Conservation (phyloP, 2,797 vertebrate species). For the Anguilla obscura region DNA sequence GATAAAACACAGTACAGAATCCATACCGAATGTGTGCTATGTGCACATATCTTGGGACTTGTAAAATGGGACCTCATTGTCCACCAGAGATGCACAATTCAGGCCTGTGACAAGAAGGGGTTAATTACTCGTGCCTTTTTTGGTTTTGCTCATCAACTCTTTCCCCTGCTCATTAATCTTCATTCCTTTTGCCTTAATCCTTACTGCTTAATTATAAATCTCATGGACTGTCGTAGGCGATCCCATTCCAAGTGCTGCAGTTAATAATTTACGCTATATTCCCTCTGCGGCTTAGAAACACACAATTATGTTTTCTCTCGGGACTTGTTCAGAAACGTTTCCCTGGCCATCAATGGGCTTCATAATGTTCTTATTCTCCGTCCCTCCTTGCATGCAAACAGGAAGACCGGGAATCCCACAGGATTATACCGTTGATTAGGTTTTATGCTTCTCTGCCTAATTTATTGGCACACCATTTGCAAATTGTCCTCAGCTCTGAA, state of each 20-base stretch:
- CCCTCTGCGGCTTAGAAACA: slow-evolving; percentile 45
- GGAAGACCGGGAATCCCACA: slow-evolving; percentile 10
- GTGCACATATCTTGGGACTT: slow-evolving; percentile 38
- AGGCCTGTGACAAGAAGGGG: slow-evolving; percentile 52
- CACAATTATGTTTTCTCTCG: slow-evolving; percentile 38
- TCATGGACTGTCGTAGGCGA: slow-evolving; percentile 60
- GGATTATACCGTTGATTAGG: slow-evolving; percentile 14
- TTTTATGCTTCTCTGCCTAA: slow-evolving; percentile 25
- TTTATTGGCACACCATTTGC: slow-evolving; percentile 22
- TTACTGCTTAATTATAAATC: slow-evolving; percentile 72
- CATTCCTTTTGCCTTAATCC: slow-evolving; percentile 63
- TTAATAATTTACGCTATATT: slow-evolving; percentile 64
- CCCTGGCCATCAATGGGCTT: not conserved
- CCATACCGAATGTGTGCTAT: slow-evolving; percentile 53
- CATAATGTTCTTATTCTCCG: not conserved
- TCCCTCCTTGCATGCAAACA: slow-evolving; percentile 8
- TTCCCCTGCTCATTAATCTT: slow-evolving; percentile 64
- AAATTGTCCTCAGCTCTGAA: not conserved
- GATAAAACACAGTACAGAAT: slow-evolving; percentile 35
- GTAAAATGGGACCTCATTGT: slow-evolving; percentile 60
- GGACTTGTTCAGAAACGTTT: slow-evolving; percentile 39
- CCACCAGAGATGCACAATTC: slow-evolving; percentile 52
- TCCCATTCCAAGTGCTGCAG: slow-evolving; percentile 46
- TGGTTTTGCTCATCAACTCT: slow-evolving; percentile 64
- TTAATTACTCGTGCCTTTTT: slow-evolving; percentile 61